Base-by-base conservation (phyloP, 2,797 vertebrate species). In the Pseudochaenichthys georgianus region DNA sequence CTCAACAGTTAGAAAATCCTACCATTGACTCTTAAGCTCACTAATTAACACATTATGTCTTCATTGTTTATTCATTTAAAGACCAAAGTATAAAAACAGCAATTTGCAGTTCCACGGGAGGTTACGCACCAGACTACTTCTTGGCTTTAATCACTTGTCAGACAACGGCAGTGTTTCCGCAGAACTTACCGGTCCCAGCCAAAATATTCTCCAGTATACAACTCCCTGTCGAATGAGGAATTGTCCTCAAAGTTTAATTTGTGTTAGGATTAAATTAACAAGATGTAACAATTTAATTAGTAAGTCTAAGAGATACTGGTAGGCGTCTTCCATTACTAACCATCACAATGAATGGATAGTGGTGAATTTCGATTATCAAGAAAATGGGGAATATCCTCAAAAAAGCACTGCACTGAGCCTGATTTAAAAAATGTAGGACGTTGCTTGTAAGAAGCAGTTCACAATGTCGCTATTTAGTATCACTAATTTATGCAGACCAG, bases 131-230 rank as follows among this genome's bases (percentile, higher is more conserved):
- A 11, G n/a, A 38, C 31, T 45, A 9, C 38, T 52, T 71, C 19
- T 72, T 31, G 8, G 38, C 43, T 63, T 58, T 54, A 21, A 67
- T 28, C n/a, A 13, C 47, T 64, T 69, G 53, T 31, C 38, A 21
- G 21, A 31, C 41, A 66, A 52, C 51, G 53, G 21, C 2, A 5
- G 21, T 60, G 15, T 62, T 31, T 34, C 23, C 31, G 54, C 6
- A 34, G 19, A 75, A 64, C 48, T 48, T 54, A 19, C 19, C 48
- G 41, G 12, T 65, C 17, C 42, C 28, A 9, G 11, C 3, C 11
- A 46, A 67, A n/a, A 63, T 51, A 58, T 45, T 8, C 8, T 50
- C 28, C 13, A 51, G 13, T 8, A 46, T 3, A 23, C 16, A 62
- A 65, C 55, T 50, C 5, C 9, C 13, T 58, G 28, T 17, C 38